Percentiles rank a stretch among this genome's conserved stretches.
These are phyloP conservation scores for Fregata magnificens DNA, from an alignment of 2,113 vertebrate species.

Conservation along the genomic window DNA sequence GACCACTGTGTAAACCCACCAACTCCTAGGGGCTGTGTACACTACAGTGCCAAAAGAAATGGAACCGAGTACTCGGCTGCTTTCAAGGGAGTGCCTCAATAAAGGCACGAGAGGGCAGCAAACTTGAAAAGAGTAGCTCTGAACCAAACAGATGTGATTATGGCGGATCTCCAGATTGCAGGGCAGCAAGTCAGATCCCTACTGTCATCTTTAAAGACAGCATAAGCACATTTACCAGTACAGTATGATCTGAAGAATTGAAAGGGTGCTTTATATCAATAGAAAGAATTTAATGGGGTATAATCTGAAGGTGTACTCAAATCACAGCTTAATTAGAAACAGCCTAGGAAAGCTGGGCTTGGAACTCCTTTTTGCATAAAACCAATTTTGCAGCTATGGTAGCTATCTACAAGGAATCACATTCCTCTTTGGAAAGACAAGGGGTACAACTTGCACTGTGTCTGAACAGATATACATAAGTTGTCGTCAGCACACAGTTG, in stretches of 20 bases:
- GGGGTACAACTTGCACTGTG: neutral
- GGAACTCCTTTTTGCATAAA: neutral
- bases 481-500: neutral
- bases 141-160: neutral
- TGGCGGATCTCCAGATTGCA: neutral
- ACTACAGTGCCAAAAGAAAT: neutral
- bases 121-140: neutral
- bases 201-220: neutral
- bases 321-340: neutral
- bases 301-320: neutral
- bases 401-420: neutral
- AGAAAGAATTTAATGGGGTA: neutral
- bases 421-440: neutral
- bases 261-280: neutral
- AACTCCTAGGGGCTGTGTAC: neutral
- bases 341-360: neutral
- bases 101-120: constrained; percentile 21
- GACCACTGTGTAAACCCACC: neutral
- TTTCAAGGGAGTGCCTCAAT: neutral
- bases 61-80: neutral
- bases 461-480: neutral
- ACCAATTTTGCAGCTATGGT: neutral
- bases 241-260: neutral
- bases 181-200: neutral
- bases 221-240: neutral